A percentile compares a stretch with the other conserved stretches of the same genome.
These are phyloP conservation scores for Argyrosomus japonicus DNA, from an alignment of 2,113 vertebrate genomes.

Conservation along the genomic window DNA sequence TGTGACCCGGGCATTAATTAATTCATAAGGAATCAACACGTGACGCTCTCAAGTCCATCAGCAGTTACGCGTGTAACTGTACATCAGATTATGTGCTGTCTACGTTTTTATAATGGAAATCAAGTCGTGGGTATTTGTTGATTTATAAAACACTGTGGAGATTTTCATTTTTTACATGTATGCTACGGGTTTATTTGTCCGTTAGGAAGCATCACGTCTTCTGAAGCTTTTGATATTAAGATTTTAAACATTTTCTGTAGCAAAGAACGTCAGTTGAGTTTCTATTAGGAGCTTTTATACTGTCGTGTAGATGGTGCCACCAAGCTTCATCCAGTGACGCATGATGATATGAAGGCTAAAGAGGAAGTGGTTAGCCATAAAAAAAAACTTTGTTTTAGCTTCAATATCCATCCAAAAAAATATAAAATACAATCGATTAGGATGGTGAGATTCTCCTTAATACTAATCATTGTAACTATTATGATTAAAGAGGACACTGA, in stretches of 20 bases:
- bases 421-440: not conserved
- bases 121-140: constrained; percentile 3
- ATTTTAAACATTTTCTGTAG: not conserved
- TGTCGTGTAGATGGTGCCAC: constrained; percentile 29
- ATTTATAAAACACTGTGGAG: constrained; percentile 24
- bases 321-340: constrained; percentile 17
- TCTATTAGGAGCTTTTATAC: not conserved
- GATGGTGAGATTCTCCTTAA: not conserved
- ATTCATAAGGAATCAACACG: not conserved
- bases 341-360: not conserved
- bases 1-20: not conserved
- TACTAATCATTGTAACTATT: not conserved
- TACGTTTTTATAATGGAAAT: not conserved
- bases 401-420: not conserved
- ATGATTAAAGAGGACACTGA: constrained; percentile 2
- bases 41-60: not conserved
- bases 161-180: not conserved
- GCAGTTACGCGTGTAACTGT: not conserved
- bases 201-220: constrained; percentile 2
- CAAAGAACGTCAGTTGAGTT: not conserved
- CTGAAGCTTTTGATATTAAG: constrained; percentile 11
- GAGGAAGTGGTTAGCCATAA: not conserved
- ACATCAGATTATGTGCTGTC: constrained; percentile 7
- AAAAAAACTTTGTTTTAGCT: not conserved
- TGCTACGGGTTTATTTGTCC: constrained; percentile 24